A percentile compares a stretch with the other conserved stretches of the same genome.
These are phyloP conservation scores for Lamprotornis superbus DNA, from an alignment of 2,113 vertebrate species.

Conservation along the genomic window DNA sequence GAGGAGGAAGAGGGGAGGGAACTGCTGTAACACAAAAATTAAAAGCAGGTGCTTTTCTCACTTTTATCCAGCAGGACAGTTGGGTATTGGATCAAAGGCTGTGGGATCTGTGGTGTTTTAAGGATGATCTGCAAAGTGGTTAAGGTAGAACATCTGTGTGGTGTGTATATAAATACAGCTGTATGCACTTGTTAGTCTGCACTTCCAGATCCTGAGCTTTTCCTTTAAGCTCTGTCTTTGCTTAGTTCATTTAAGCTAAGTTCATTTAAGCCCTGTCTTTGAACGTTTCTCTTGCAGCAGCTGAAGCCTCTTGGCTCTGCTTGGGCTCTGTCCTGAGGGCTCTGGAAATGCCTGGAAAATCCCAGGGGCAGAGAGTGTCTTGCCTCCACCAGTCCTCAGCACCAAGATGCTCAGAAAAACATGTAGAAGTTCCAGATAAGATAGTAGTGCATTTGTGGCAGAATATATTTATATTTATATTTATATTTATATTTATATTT, in stretches of 20 bases:
- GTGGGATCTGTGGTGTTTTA: background rate
- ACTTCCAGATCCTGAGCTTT: background rate
- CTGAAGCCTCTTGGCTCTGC: background rate
- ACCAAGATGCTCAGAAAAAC: background rate
- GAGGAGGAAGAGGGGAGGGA: background rate
- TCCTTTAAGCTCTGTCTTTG: background rate
- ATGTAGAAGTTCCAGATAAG: background rate
- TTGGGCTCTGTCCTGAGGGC: background rate
- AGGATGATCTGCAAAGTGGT: background rate
- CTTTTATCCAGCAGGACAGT: background rate
- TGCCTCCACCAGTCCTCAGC: background rate
- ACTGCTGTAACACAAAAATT: background rate
- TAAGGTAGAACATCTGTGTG: background rate
- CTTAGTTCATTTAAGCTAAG: background rate
- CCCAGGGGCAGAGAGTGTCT: background rate
- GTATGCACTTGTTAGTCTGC: background rate
- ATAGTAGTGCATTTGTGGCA: background rate
- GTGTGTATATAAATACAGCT: background rate
- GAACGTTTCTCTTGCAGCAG: background rate
- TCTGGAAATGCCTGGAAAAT: background rate
- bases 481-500: too few relatives aligned
- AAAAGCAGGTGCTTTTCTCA: background rate
- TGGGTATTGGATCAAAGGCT: background rate
- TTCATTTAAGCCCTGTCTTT: background rate
- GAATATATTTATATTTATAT: background rate